These are phyloP conservation scores for Ramphastos sulfuratus DNA, from an alignment of 2,113 vertebrate species.

Conservation along the genomic window DNA sequence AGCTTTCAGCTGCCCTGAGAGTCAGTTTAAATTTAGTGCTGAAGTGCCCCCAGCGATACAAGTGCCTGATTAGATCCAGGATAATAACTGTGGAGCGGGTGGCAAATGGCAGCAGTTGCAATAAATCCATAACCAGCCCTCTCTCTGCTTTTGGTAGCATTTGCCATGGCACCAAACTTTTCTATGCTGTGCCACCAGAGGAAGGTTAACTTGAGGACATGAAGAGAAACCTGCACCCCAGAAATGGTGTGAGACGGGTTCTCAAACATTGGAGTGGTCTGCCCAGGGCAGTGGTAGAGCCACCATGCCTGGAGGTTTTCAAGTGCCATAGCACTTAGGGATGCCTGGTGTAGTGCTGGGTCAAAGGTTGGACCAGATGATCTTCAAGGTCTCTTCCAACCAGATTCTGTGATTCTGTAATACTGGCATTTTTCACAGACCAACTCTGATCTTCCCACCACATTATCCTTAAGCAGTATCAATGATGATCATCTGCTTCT, in stretches of 20 bases:
- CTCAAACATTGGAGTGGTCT: no score
- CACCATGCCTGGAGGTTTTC: no score
- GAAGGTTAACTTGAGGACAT: neutral
- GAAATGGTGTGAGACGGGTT: neutral
- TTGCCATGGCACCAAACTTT: neutral
- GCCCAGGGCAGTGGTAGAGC: no score
- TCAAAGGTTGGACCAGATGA: no score
- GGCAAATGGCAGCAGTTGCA: neutral
- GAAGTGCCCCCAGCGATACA: neutral
- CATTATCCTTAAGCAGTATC: neutral
- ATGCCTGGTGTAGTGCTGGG: no score
- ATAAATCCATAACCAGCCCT: neutral
- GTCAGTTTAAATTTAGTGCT: neutral
- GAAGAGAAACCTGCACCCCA: neutral
- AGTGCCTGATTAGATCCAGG: neutral
- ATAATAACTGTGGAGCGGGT: neutral
- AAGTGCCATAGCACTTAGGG: no score
- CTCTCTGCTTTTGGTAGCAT: neutral
- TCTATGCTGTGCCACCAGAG: neutral
- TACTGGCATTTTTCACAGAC: neutral
- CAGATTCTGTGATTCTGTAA: no score
- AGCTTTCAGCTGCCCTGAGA: neutral
- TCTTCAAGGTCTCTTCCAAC: no score
- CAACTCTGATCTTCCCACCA: neutral
- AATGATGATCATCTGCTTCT: neutral